These are phyloP conservation scores for Apostichopus californicus DNA, from an alignment of 35 echinoderm and acorn worm species.

Conservation along the genomic window DNA sequence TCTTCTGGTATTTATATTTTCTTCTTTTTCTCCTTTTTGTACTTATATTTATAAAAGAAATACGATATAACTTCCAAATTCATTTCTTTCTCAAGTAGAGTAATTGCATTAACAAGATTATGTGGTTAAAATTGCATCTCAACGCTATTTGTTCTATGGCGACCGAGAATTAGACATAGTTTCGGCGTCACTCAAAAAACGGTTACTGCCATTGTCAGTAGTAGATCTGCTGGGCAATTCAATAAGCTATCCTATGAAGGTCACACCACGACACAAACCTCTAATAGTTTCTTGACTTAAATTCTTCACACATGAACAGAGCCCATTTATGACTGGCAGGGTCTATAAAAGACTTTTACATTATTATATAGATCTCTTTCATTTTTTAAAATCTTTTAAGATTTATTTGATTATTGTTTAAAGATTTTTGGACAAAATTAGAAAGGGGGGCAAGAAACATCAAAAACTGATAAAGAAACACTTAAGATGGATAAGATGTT, in stretches of 20 bases:
- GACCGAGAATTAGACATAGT: background rate
- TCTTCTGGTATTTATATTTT: background rate
- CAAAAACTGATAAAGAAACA: too few relatives aligned
- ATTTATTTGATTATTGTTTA: slow-evolving; percentile 26
- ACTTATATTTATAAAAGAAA: background rate
- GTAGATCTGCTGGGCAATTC: background rate
- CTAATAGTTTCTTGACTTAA: background rate
- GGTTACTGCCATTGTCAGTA: background rate
- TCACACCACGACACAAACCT: background rate
- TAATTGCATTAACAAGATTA: slow-evolving; percentile 48
- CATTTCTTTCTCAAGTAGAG: slow-evolving; percentile 21
- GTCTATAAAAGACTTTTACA: too few relatives aligned
- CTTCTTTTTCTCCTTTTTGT: background rate
- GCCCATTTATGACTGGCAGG: too few relatives aligned
- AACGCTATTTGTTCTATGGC: background rate
- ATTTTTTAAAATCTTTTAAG: background rate
- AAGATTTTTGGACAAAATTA: background rate
- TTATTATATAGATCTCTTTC: too few relatives aligned
- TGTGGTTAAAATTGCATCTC: slow-evolving; percentile 32
- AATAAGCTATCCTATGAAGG: background rate
- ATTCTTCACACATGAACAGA: background rate
- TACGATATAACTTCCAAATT: background rate
- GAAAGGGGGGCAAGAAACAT: too few relatives aligned
- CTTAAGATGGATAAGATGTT: too few relatives aligned
- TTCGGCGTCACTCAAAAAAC: slow-evolving; percentile 22